Conservation (phyloP, 2,797 vertebrate species). For the Sebastes cheni region DNA sequence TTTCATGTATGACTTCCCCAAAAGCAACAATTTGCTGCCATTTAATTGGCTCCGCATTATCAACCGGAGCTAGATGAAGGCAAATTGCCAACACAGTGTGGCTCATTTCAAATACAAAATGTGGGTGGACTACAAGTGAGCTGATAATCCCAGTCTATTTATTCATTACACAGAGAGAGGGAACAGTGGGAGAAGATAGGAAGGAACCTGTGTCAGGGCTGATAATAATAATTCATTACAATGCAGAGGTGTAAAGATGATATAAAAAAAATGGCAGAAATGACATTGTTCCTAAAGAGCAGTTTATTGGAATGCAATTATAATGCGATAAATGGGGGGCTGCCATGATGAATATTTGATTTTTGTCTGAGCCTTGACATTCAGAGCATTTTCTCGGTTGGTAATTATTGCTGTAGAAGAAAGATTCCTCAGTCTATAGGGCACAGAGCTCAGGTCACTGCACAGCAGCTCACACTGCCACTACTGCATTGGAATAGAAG, state of each 20-base stretch:
- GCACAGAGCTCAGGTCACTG: constrained; percentile 1
- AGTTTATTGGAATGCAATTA: constrained; percentile 37
- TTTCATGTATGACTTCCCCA: constrained; percentile 7
- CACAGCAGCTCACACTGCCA: neutral
- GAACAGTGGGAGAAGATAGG: constrained; percentile 22
- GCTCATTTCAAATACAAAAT: constrained; percentile 46
- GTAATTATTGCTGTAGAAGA: constrained; percentile 11
- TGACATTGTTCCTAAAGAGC: constrained; percentile 30
- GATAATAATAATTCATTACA: constrained; percentile 56
- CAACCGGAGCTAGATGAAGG: constrained; percentile 20
- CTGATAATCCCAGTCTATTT: constrained; percentile 50
- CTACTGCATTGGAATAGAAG: neutral
- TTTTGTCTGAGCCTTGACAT: constrained; percentile 12
- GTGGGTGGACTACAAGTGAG: constrained; percentile 54
- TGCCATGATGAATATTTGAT: constrained; percentile 26
- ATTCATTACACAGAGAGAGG: constrained; percentile 39
- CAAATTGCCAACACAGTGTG: constrained; percentile 32
- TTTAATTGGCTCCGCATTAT: constrained; percentile 60
- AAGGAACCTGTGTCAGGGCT: constrained; percentile 37
- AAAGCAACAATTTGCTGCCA: constrained; percentile 41
- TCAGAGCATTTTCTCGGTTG: constrained; percentile 8
- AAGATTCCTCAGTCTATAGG: neutral
- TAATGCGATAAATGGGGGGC: constrained; percentile 5
- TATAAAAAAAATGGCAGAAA: constrained; percentile 34
- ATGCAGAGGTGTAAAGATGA: constrained; percentile 23